phyloP scores from a whole-genome alignment of 2,113 vertebrate genomes.

The Entelurus aequoreus region DNA sequence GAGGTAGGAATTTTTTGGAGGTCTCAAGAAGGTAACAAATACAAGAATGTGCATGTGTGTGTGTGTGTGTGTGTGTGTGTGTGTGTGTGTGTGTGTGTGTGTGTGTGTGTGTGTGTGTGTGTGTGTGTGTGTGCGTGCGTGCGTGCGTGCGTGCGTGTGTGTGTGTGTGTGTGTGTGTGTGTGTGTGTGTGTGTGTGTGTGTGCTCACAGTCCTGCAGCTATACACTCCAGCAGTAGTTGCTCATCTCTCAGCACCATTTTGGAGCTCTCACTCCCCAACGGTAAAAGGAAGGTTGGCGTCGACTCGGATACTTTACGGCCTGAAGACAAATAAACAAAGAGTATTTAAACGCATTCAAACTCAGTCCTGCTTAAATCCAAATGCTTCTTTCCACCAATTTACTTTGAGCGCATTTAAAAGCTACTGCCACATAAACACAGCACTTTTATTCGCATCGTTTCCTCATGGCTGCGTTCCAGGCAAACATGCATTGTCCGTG shows the following conservation, averaged over 20 bases:
- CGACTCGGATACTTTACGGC: slow-evolving; percentile 81
- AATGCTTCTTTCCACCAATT: not conserved
- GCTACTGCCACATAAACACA: slow-evolving; percentile 5
- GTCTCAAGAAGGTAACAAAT: too few species aligned
- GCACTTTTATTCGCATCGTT: slow-evolving; percentile 20
- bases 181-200: not conserved
- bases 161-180: slow-evolving; percentile 6
- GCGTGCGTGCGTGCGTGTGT: slow-evolving; percentile 44
- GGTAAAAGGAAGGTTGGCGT: slow-evolving; percentile 90
- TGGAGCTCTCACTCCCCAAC: slow-evolving; percentile 80
- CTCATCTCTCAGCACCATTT: slow-evolving; percentile 89
- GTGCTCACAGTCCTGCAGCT: slow-evolving; percentile 88
- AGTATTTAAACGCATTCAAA: slow-evolving; percentile 4
- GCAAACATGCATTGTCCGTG: slow-evolving; percentile 4
- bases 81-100: not conserved
- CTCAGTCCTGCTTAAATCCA: slow-evolving; percentile 4
- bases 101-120: too few species aligned
- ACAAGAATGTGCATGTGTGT: not conserved
- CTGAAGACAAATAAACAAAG: slow-evolving; percentile 65
- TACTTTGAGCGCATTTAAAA: slow-evolving; percentile 3
- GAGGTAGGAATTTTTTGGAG: too few species aligned
- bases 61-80: slow-evolving; percentile 3
- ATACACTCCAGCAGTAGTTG: slow-evolving; percentile 93
- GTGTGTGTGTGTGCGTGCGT: too few species aligned
- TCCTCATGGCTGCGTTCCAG: slow-evolving; percentile 16